phyloP scores from a whole-genome alignment of 2,888 invertebrate species.

The Hemaris fuciformis region DNA sequence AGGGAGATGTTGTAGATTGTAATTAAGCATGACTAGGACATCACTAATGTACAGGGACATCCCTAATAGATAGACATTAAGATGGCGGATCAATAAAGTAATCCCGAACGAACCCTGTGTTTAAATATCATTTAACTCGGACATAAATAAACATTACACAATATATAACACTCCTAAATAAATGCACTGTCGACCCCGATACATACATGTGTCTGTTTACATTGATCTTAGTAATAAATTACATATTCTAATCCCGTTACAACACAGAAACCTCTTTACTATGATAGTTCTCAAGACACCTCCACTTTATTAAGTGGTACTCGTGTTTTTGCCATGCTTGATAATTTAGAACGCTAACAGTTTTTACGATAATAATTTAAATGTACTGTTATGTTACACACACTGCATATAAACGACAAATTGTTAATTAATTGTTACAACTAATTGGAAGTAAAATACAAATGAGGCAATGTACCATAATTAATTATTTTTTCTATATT shows the following conservation, averaged over 20 bases:
- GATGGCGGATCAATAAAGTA: too few relatives aligned
- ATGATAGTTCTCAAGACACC: background rate
- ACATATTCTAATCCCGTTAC: conserved; percentile 22
- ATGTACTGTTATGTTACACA: background rate
- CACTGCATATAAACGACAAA: background rate
- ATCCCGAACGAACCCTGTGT: too few relatives aligned
- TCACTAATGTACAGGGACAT: too few relatives aligned
- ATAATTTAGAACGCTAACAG: background rate
- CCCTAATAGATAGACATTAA: too few relatives aligned
- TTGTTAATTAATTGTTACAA: background rate
- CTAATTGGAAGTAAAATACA: background rate
- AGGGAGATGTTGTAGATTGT: too few relatives aligned
- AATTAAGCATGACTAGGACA: too few relatives aligned
- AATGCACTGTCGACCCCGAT: background rate
- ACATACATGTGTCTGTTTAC: background rate
- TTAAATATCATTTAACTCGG: too few relatives aligned
- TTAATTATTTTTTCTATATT: background rate
- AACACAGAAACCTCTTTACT: conserved; percentile 12
- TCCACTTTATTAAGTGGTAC: background rate
- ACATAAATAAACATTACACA: too few relatives aligned
- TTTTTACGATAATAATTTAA: background rate
- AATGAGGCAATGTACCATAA: background rate
- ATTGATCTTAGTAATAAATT: background rate
- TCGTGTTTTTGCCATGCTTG: background rate
- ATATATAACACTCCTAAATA: background rate